Conservation (phyloP, 2,888 invertebrate genomes). For the Athalia circularis region DNA sequence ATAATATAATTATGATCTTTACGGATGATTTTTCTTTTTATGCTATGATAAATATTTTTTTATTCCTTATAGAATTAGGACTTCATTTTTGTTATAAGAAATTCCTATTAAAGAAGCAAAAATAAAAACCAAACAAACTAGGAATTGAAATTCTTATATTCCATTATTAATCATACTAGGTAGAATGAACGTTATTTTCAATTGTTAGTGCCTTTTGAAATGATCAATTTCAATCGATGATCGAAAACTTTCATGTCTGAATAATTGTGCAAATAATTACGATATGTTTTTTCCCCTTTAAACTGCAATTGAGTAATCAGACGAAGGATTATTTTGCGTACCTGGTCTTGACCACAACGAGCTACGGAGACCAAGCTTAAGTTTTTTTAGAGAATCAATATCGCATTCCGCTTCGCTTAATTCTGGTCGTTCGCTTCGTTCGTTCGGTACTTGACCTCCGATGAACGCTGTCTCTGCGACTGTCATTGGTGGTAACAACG, state of each 20-base stretch:
- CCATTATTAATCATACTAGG: too few relatives aligned
- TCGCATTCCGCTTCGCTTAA: slow-evolving; percentile 84
- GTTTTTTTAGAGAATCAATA: slow-evolving; percentile 84
- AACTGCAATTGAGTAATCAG: slow-evolving; percentile 86
- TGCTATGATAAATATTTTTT: neutral
- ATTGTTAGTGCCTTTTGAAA: too few relatives aligned
- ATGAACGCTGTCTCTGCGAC: slow-evolving; percentile 78
- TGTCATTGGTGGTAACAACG: slow-evolving; percentile 80
- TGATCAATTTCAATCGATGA: neutral
- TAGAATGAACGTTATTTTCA: too few relatives aligned
- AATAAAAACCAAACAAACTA: too few relatives aligned
- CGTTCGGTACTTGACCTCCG: slow-evolving; percentile 70
- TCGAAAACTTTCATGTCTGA: neutral
- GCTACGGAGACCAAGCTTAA: slow-evolving; percentile 82
- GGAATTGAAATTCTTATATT: too few relatives aligned
- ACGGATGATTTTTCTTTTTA: neutral
- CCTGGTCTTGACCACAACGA: slow-evolving; percentile 83
- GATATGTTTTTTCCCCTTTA: slow-evolving; percentile 69
- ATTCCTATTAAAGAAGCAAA: too few relatives aligned
- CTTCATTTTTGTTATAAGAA: too few relatives aligned
- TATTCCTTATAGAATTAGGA: too few relatives aligned
- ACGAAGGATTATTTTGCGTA: slow-evolving; percentile 79
- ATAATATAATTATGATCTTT: neutral
- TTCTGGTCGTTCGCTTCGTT: slow-evolving; percentile 77
- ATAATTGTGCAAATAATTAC: neutral